phyloP scores from a whole-genome alignment of 2,888 invertebrate genomes.

The Meganola albula region DNA sequence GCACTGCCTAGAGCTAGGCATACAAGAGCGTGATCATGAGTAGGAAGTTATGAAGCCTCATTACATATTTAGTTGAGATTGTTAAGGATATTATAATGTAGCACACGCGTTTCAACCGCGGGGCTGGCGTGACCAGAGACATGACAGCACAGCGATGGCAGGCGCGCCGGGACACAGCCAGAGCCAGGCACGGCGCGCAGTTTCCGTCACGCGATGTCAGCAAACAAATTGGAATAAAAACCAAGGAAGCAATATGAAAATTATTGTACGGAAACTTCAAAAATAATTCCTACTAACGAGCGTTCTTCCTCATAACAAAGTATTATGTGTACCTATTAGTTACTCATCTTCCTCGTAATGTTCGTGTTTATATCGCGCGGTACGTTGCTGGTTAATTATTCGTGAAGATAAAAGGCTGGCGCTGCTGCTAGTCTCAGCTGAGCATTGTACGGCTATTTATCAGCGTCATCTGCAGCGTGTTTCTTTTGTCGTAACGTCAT shows the following conservation, averaged over 20 bases:
- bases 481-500: slow-evolving; percentile 53
- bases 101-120: slow-evolving; percentile 16
- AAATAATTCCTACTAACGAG: slow-evolving; percentile 11
- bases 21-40: too few species aligned
- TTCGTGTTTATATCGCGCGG: slow-evolving; percentile 15
- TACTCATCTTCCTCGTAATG: not conserved
- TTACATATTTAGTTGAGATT: not conserved
- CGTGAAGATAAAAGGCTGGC: slow-evolving; percentile 32
- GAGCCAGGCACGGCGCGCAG: slow-evolving; percentile 54
- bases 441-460: slow-evolving; percentile 43
- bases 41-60: slow-evolving; percentile 10
- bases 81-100: slow-evolving; percentile 5
- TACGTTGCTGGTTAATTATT: slow-evolving; percentile 36
- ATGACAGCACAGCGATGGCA: slow-evolving; percentile 53
- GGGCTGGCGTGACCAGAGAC: slow-evolving; percentile 61
- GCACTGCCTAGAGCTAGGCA: too few species aligned
- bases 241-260: slow-evolving; percentile 32
- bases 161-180: slow-evolving; percentile 45
- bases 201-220: slow-evolving; percentile 60
- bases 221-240: slow-evolving; percentile 44
- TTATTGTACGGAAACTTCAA: slow-evolving; percentile 16
- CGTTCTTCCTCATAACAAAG: too few species aligned
- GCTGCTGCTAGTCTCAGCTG: slow-evolving; percentile 28
- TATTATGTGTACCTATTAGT: too few species aligned
- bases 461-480: slow-evolving; percentile 47